Evolutionary conservation across 1,140 invertebrate genomes (phyloP).

Genomic region (Eufriesea mexicana): DNA sequence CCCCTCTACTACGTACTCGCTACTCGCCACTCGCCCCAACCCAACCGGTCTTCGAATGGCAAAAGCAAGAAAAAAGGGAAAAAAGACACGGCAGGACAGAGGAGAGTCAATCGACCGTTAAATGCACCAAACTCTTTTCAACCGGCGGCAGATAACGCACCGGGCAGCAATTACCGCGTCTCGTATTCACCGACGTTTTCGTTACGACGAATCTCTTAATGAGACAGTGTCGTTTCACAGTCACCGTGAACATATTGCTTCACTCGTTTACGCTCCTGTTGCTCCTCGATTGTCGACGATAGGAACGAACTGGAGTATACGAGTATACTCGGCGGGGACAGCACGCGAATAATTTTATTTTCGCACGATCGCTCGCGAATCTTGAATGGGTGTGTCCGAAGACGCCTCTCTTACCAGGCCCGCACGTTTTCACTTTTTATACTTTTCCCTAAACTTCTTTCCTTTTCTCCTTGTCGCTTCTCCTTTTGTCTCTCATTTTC

Average conservation of each 20-base stretch:
- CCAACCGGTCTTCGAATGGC: slow-evolving; percentile 75
- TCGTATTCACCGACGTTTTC: neutral
- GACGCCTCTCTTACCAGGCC: neutral
- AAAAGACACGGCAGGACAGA: slow-evolving; percentile 19
- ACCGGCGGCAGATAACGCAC: slow-evolving; percentile 4
- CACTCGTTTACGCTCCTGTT: neutral
- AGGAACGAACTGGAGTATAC: neutral
- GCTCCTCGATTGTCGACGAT: neutral
- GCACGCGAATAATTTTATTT: neutral
- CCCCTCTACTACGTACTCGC: neutral
- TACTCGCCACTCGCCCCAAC: neutral
- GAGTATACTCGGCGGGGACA: neutral
- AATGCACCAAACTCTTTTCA: slow-evolving; percentile 81
- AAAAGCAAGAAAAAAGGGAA: slow-evolving; percentile 83
- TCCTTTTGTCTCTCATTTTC: neutral
- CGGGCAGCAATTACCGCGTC: slow-evolving; percentile 16
- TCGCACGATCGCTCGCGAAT: neutral
- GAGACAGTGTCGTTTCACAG: no score
- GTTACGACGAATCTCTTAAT: neutral
- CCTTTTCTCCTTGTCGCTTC: neutral
- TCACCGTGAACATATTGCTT: no score
- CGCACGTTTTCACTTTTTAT: slow-evolving; percentile 34
- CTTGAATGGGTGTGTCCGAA: slow-evolving; percentile 38
- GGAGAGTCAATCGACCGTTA: slow-evolving; percentile 63
- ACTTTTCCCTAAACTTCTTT: no score